Conservation (phyloP, 2,113 vertebrate species). For the Neoarius graeffei region DNA sequence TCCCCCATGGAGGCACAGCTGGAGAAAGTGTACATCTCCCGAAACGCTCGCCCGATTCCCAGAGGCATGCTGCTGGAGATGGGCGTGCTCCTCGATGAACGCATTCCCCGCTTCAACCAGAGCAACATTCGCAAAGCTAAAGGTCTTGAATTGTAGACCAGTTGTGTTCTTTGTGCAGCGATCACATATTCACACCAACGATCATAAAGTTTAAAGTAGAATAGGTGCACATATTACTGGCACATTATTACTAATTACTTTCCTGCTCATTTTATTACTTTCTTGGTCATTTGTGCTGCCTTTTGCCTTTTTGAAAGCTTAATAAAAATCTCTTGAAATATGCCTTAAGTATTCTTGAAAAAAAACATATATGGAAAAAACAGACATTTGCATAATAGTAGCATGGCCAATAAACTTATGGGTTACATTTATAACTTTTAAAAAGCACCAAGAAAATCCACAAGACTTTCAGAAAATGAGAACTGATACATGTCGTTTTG, state of each 20-base stretch:
- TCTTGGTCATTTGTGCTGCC: background rate
- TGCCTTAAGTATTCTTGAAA: background rate
- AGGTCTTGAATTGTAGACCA: too few species aligned
- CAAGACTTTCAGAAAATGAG: background rate
- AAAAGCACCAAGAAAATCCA: background rate
- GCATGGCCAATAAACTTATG: background rate
- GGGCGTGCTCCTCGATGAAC: slow-evolving; percentile 41
- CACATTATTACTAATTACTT: background rate
- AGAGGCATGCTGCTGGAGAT: slow-evolving; percentile 35
- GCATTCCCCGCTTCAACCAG: background rate
- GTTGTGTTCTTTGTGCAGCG: too few species aligned
- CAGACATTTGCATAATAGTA: too few species aligned
- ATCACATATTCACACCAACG: too few species aligned
- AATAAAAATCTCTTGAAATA: background rate
- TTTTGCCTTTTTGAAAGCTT: background rate
- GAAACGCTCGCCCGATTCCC: slow-evolving; percentile 37
- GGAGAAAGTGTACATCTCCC: slow-evolving; percentile 46
- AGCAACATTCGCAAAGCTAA: too few species aligned
- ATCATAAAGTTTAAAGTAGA: too few species aligned
- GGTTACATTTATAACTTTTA: background rate
- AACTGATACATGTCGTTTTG: background rate
- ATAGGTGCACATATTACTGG: background rate
- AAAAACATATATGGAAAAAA: too few species aligned
- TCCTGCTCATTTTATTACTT: too few species aligned
- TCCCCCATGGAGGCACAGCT: slow-evolving; percentile 48